Base-by-base conservation (phyloP, 2,113 vertebrate genomes). In the Bothrops jararaca region DNA sequence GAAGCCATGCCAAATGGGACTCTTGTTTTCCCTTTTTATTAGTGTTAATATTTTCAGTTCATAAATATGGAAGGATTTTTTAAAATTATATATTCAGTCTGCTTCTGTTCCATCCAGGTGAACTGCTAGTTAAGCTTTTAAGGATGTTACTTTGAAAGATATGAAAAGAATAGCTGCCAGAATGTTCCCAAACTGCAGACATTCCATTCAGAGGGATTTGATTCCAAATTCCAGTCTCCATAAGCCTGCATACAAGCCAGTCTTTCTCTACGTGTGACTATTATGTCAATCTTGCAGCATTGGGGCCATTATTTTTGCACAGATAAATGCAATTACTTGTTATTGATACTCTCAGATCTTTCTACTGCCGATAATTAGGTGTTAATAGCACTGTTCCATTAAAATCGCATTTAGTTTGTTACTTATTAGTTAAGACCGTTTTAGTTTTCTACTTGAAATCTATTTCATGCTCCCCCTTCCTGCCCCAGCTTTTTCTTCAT, bases 1-100 rank as follows among this genome's bases (percentile, higher is more conserved):
- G 94, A 96, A 97, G 95, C 95, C 92, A 97, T 96, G 97, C 97
- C 97, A 97, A 96, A 96, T 95, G 95, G 94, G 96, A 89, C 94
- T 96, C 95, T 20, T 94, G 90, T 89, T 69, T 95, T 95, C 96
- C 95, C 86, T 93, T 97, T 97, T 97, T 95, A 93, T 97, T 96
- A 96, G 94, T 89, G 95, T 95, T 95, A 92, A 95, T 97, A 95
- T 53, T 94, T 96, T 96, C 96, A 93, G 96, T 92, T 96, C 93
- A 88, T 96, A 96, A 94, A 93, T 95, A 95, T 96, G 94, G 95
- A 95, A 93, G 52, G 91, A 93, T 45, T 74, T 80, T 74, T 48
- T 94, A 91, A 91, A 93, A 53, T 90, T 93, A 86, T 29, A 56
- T 34, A 92, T 88, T 94, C 95, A 94, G 0, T 94, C 94, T 93